phyloP scores from a whole-genome alignment of 2,113 vertebrate genomes.

The Scortum barcoo region DNA sequence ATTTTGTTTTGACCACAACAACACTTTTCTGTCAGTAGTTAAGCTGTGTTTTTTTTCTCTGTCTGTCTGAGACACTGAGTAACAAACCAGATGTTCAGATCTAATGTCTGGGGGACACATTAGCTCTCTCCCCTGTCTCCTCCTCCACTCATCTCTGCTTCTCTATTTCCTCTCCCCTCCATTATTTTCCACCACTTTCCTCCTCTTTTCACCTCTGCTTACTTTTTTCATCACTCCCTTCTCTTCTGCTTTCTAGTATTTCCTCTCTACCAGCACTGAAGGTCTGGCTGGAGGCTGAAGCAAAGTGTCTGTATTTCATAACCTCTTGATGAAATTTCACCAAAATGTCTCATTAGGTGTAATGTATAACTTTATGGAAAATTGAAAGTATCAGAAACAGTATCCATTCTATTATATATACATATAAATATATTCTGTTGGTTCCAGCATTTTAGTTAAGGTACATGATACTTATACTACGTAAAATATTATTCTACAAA shows the following conservation, averaged over 20 bases:
- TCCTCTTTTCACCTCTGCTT: conserved; percentile 2
- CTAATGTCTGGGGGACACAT: conserved; percentile 61
- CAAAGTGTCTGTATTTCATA: not conserved
- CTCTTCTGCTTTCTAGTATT: conserved; percentile 44
- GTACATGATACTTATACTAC: no score
- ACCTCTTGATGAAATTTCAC: not conserved
- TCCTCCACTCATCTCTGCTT: conserved; percentile 23
- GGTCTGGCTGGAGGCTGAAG: conserved; percentile 14
- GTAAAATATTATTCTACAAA: not conserved
- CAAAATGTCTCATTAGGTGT: not conserved
- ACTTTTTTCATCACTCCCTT: conserved; percentile 14
- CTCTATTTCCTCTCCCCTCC: conserved; percentile 10
- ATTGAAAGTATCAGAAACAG: not conserved
- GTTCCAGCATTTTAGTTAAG: not conserved
- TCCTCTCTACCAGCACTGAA: conserved; percentile 12
- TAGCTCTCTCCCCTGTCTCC: conserved; percentile 36
- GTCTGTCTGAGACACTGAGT: conserved; percentile 52
- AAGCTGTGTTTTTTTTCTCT: not conserved
- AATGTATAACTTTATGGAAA: not conserved
- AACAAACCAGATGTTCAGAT: conserved; percentile 66
- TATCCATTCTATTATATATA: no score
- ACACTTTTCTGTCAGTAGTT: conserved; percentile 10
- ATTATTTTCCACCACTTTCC: conserved; percentile 38
- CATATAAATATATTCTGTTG: not conserved
- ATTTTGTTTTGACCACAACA: not conserved